phyloP scores from a whole-genome alignment of 2,113 vertebrate genomes.

The Lethenteron camtschaticum region DNA sequence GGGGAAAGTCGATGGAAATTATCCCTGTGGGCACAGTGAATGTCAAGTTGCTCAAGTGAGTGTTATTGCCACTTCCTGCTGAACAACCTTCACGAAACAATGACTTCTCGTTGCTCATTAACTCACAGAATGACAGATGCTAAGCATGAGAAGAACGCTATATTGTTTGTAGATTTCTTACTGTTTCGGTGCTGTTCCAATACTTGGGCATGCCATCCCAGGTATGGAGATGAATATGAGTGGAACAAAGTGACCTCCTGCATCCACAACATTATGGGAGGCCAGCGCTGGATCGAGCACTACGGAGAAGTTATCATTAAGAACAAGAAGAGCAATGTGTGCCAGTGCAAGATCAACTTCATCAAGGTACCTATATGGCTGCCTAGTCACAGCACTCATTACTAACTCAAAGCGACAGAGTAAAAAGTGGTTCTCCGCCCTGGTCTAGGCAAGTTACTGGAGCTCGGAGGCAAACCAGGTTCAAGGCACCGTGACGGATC shows the following conservation, averaged over 20 bases:
- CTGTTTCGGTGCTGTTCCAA: no score
- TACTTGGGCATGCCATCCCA: conserved; percentile 10
- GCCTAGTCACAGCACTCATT: conserved; percentile 7
- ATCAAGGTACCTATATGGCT: conserved; percentile 42
- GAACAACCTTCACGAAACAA: no score
- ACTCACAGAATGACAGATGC: no score
- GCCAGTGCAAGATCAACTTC: conserved; percentile 80
- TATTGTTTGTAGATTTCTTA: no score
- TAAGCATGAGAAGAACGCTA: no score
- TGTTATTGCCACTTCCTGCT: no score
- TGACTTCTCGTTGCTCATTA: no score
- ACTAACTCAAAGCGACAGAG: neutral
- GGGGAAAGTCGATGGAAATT: conserved; percentile 99
- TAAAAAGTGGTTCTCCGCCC: neutral
- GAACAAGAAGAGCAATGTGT: conserved; percentile 44
- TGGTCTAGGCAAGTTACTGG: conserved; percentile 77
- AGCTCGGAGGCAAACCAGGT: conserved; percentile 91
- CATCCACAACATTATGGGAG: conserved; percentile 90
- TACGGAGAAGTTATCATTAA: conserved; percentile 82
- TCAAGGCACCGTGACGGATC: conserved; percentile 84
- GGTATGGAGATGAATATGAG: conserved; percentile 64
- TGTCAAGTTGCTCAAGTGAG: conserved; percentile 40
- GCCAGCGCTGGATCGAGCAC: conserved; percentile 93
- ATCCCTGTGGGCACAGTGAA: conserved; percentile 75
- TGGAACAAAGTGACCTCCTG: conserved; percentile 99